Base-by-base conservation (phyloP, 1,140 invertebrate species). In the Drosophila jambulina region DNA sequence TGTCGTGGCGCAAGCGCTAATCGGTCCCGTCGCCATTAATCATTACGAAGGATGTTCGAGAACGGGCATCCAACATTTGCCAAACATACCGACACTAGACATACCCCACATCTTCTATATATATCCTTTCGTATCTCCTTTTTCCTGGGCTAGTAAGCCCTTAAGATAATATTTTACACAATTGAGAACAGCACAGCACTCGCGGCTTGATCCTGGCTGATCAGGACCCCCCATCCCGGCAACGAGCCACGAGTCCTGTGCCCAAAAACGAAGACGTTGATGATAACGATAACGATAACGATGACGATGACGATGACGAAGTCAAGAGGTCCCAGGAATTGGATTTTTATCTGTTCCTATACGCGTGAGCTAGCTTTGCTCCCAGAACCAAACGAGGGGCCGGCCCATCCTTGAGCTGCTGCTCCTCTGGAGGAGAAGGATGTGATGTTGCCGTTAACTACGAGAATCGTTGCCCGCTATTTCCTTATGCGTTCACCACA, bases 1-100 rank as follows among this genome's bases (percentile, higher is more conserved):
- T 87, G 7, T 87, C 84, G 2, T 87, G 84, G 84, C 80, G 84
- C 15, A 83, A 75, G 32, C 84, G 84, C 12, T 87, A 82, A 29
- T 19, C 36, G 5, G 36, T 17, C 4, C 15, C 5, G 8, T 38
- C 8, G 5, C 5, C 36, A 38, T 36, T 17, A 38, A 15, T 15
- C 34, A 38, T 34, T 6, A 38, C 7, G 36, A 38, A 13, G 13
- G 32, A 32, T 32, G 34, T 34, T 29, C 27, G 8, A 8, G 27
- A 29, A 29, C 27, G 13, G 12, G 13, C 13, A 36, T 36, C 34
- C 34, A 9, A n/a, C n/a, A n/a, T n/a, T n/a, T n/a, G n/a, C n/a
- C 27, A 29, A 29, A 29, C 27, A 29, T 29, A 29, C 7, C 27
- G 27, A 29, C 27, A 29, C 8, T 32, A 32, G 32, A 32, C 32